A percentile compares a stretch with the other conserved stretches of the same genome.
Evolutionary conservation across 2,888 invertebrate genomes (phyloP).

Genomic region (Cheiracanthium punctorium): DNA sequence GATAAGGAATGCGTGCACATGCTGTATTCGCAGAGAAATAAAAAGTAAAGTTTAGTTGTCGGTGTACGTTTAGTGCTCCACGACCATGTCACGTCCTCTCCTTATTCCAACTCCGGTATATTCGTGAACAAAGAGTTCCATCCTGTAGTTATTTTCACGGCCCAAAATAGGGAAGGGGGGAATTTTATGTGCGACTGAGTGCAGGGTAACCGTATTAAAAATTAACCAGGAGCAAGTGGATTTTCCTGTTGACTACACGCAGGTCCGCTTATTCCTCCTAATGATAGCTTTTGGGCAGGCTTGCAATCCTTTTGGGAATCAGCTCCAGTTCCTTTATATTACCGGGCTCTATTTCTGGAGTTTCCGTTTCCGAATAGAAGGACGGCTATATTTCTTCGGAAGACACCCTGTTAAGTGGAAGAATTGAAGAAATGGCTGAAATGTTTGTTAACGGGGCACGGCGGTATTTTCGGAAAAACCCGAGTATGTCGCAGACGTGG

Average conservation of each 20-base stretch:
- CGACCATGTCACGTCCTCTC: too few species aligned
- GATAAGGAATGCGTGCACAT: too few species aligned
- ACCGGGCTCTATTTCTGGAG: too few species aligned
- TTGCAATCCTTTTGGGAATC: neutral
- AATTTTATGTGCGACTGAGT: constrained; percentile 53
- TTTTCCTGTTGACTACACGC: constrained; percentile 55
- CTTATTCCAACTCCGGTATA: too few species aligned
- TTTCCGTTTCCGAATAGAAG: too few species aligned
- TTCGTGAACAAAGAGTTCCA: constrained; percentile 31
- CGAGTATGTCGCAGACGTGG: neutral
- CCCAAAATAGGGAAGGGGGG: constrained; percentile 53
- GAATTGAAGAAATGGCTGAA: constrained; percentile 1
- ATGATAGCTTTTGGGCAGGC: neutral
- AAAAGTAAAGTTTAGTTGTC: too few species aligned
- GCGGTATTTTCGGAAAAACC: neutral
- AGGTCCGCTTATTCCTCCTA: neutral
- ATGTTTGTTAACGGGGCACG: neutral
- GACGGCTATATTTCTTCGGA: neutral
- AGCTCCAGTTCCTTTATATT: too few species aligned
- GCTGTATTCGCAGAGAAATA: too few species aligned
- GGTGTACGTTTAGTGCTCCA: too few species aligned
- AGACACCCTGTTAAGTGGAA: neutral
- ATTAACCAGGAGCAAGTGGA: constrained; percentile 59
- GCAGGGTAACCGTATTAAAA: constrained; percentile 55
- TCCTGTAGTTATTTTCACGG: neutral